phyloP scores from a whole-genome alignment of 2,797 vertebrate species.

The Dendrocincla tyrannina region DNA sequence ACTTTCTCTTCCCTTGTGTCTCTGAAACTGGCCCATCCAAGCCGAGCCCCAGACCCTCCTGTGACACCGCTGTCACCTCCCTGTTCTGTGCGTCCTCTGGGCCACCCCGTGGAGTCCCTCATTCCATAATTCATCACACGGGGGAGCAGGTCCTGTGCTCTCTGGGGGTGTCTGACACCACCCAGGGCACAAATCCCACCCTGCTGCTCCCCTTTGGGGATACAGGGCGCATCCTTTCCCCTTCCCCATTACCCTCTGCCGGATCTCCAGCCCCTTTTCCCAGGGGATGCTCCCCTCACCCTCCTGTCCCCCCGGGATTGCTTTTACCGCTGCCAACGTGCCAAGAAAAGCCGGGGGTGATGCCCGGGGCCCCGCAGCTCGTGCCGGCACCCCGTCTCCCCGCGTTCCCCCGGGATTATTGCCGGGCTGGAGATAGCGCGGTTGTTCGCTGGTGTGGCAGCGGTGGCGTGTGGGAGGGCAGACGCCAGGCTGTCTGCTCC shows the following conservation, averaged over 20 bases:
- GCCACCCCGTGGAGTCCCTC: neutral
- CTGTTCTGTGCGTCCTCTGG: neutral
- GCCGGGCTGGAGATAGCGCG: constrained; percentile 30
- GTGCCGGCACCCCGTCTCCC: neutral
- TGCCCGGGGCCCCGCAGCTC: neutral
- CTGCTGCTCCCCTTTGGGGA: neutral
- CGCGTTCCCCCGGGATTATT: neutral
- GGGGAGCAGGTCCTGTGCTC: neutral
- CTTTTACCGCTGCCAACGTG: neutral
- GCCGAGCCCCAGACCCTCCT: neutral
- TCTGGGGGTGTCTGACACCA: neutral
- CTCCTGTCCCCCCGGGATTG: accelerated
- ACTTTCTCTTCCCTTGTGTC: accelerated
- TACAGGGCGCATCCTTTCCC: too few species aligned
- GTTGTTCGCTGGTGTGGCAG: constrained; percentile 53
- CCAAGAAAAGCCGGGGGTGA: neutral
- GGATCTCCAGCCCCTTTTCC: neutral
- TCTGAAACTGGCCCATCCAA: accelerated
- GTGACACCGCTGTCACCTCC: neutral
- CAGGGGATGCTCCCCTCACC: neutral
- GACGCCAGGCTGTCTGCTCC: constrained; percentile 82
- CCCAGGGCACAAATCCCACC: neutral
- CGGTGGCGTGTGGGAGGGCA: constrained; percentile 76
- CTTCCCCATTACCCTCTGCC: neutral
- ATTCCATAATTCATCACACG: accelerated